A percentile compares a stretch with the other conserved stretches of the same genome.
Evolutionary conservation across 2,888 invertebrate genomes (phyloP).

Genomic region (Metalampra italica): DNA sequence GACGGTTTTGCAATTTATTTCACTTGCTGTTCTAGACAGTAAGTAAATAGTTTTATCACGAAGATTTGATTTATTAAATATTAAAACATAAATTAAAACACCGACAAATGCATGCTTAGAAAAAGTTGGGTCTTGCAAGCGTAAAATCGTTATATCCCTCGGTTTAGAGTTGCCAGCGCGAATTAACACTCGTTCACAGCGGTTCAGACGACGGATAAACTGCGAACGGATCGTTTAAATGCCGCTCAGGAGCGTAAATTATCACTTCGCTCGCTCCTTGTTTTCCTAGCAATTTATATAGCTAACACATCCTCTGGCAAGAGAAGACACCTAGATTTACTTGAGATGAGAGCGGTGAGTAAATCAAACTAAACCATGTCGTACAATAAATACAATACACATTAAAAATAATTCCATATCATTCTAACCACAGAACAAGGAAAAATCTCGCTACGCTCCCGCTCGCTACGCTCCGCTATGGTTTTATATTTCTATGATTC

Average conservation of each 20-base stretch:
- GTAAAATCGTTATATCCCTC: constrained; percentile 30
- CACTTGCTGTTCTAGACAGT: too few species aligned
- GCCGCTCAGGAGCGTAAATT: constrained; percentile 48
- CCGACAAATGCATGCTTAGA: not conserved
- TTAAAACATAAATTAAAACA: too few species aligned
- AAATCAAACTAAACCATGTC: not conserved
- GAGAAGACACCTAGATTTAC: constrained; percentile 1
- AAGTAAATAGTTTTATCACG: too few species aligned
- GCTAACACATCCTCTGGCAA: constrained; percentile 3
- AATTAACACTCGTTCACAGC: constrained; percentile 33
- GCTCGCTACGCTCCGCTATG: too few species aligned
- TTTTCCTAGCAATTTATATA: constrained; percentile 45
- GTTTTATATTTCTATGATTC: too few species aligned
- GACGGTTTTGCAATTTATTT: too few species aligned
- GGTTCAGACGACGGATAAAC: constrained; percentile 31
- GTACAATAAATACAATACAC: too few species aligned
- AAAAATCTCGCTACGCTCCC: too few species aligned
- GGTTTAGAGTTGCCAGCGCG: constrained; percentile 15
- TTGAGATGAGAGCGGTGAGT: not conserved
- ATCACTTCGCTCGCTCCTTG: constrained; percentile 44
- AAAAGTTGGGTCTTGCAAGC: constrained; percentile 1
- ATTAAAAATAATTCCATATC: too few species aligned
- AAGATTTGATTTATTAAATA: too few species aligned
- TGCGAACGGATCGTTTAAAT: constrained; percentile 48
- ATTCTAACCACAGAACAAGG: too few species aligned